phyloP scores from a whole-genome alignment of 2,113 vertebrate species.

The Shinisaurus crocodilurus region DNA sequence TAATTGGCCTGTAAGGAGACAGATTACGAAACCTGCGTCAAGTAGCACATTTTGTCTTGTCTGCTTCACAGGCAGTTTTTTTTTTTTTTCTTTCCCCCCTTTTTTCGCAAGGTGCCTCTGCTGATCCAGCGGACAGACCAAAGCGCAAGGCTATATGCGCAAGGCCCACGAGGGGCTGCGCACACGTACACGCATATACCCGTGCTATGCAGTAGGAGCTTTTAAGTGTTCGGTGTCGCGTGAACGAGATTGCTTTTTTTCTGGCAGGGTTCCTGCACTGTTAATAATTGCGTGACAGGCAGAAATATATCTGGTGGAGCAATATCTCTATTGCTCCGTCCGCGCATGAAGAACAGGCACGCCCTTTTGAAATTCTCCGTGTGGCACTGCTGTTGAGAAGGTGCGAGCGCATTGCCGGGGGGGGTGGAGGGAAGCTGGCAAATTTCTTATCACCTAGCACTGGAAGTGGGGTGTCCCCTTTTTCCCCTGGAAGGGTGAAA shows the following conservation, averaged over 20 bases:
- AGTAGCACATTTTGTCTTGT: not conserved
- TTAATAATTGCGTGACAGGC: not conserved
- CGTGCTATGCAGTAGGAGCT: too few relatives aligned
- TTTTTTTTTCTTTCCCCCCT: not conserved
- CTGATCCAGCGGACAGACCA: not conserved
- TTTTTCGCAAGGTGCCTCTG: not conserved
- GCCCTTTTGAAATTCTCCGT: not conserved
- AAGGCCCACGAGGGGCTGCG: too few relatives aligned
- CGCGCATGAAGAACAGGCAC: not conserved
- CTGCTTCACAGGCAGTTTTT: not conserved
- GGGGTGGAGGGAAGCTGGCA: too few relatives aligned
- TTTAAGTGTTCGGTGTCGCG: not conserved
- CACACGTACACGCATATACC: too few relatives aligned
- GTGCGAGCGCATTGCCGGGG: too few relatives aligned
- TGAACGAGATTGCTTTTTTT: not conserved
- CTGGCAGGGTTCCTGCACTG: not conserved
- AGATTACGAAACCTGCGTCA: not conserved
- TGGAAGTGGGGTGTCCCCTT: too few relatives aligned
- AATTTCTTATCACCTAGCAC: too few relatives aligned
- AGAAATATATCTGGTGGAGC: too few relatives aligned
- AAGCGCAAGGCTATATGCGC: too few relatives aligned
- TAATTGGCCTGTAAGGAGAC: not conserved
- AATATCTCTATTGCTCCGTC: not conserved
- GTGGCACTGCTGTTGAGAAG: not conserved
- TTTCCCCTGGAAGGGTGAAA: too few relatives aligned